Evolutionary conservation across 2,888 invertebrate species (phyloP), one percentile per base, ranked within the genome.

Genomic region (Stenodera caucasica): DNA sequence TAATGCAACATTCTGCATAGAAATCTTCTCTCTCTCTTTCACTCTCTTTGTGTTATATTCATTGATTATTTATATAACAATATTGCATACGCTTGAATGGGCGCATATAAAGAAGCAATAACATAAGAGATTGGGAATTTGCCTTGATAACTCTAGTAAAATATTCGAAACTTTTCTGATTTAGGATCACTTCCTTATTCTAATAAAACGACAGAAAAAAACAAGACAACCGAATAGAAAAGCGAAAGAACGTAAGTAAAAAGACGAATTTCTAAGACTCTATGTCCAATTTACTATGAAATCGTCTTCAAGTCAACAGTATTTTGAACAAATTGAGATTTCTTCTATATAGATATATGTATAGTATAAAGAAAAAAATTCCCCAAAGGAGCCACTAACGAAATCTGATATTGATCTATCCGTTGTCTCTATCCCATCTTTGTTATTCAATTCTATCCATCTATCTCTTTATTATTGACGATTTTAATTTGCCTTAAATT

Each of bases 321-420:
- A 21, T 45, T 45, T 45, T 21, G 45, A 45, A 21, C 45, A 45
- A 45, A 45, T 45, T 45, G 45, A 45, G 45, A 45, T 45, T 45
- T 45, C 11, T n/a, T n/a, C n/a, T n/a, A n/a, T n/a, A n/a, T n/a
- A n/a, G n/a, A n/a, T n/a, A n/a, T n/a, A n/a, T n/a, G n/a, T n/a
- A n/a, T n/a, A n/a, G n/a, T n/a, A 4, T 45, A 45, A 45, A 21
- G 8, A 45, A 45, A 45, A 23, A 23, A 45, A 21, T 23, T 45
- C 7, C 45, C 23, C 45, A 12, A 45, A 45, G 23, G 23, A 45
- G 45, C 45, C 45, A 45, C 63, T 55, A 58, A 63, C 67, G 67
- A 70, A 69, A 70, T 69, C 69, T 65, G 70, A 67, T 69, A 67
- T 59, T 49, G 60, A 45, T 45, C 45, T 23, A 5, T 23, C 5